phyloP scores from a whole-genome alignment of 2,888 invertebrate genomes.

The Drosophila mimetica region DNA sequence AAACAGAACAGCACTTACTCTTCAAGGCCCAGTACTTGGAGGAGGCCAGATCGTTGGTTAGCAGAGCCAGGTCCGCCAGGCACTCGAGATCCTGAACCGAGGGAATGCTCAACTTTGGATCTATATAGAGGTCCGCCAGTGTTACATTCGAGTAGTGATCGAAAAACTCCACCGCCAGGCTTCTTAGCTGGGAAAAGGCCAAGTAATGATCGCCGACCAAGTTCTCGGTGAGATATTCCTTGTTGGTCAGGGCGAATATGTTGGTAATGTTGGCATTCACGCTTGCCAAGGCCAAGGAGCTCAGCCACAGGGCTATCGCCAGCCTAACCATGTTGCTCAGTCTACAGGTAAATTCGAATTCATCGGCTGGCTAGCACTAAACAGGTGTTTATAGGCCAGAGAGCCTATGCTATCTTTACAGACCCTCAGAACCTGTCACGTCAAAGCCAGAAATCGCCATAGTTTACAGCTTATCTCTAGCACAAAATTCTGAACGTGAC shows the following conservation, averaged over 20 bases:
- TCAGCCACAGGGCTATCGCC: background rate
- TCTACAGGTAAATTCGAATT: background rate
- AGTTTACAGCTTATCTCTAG: background rate
- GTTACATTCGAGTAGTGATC: constrained; percentile 52
- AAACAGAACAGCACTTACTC: constrained; percentile 40
- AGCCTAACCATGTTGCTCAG: constrained; percentile 9
- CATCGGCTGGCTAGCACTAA: background rate
- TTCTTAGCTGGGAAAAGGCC: constrained; percentile 36
- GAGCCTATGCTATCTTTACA: constrained; percentile 1
- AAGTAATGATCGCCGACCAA: constrained; percentile 3
- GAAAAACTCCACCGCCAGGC: constrained; percentile 55
- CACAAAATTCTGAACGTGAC: background rate
- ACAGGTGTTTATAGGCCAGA: constrained; percentile 4
- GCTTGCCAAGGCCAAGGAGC: background rate
- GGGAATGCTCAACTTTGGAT: no score
- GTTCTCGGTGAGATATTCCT: no score
- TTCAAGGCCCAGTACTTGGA: constrained; percentile 27
- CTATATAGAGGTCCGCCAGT: constrained; percentile 1
- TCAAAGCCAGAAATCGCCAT: background rate
- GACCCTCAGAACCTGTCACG: background rate
- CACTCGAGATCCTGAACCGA: constrained; percentile 21
- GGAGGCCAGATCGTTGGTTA: constrained; percentile 10
- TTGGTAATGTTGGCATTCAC: constrained; percentile 2
- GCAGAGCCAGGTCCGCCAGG: constrained; percentile 18
- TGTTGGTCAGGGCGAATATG: background rate